Evolutionary conservation across 2,797 vertebrate species (phyloP), one percentile per base, ranked within the genome.

Genomic region (Sebastolobus alascanus): DNA sequence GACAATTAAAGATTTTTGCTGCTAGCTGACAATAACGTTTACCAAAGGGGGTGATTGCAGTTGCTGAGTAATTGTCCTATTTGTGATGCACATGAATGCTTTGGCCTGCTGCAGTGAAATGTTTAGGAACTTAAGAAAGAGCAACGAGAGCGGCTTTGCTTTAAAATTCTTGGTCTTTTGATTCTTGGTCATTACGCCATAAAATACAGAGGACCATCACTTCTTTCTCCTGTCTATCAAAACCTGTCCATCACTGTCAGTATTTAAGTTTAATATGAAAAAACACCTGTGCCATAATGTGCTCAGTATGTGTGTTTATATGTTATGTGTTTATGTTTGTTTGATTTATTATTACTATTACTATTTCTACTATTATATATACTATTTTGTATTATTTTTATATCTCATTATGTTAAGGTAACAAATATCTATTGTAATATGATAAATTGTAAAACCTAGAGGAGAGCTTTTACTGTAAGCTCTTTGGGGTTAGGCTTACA

Each of bases 1-100:
- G 96, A 99, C 97, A 99, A 99, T 99, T 99, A 98, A 97, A 97
- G 96, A 97, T 97, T 98, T 97, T 97, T 96, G 95, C 96, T 96
- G 93, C 94, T 94, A 85, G 93, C 95, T 96, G 96, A 98, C 96
- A 98, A 97, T 97, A 96, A 96, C 96, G 95, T 97, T 94, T 96
- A 97, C 97, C 96, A 97, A 97, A 97, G 96, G 96, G 95, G 95
- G 96, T 98, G 97, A 98, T 98, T 99, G 97, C 97, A 96, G 96
- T 97, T 96, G 96, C 96, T 94, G 96, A 96, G 95, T 97, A 96
- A 97, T 98, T 98, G 97, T 97, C 90, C 96, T 96, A 76, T 95
- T 95, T 94, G 86, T 89, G 83, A 91, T 90, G 82, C 89, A 89
- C 93, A 73, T 94, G 84, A 92, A 91, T 84, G 89, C 81, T 79